A percentile compares a stretch with the other conserved stretches of the same genome.
Evolutionary conservation across 2,888 invertebrate species (phyloP).

Genomic region (Seira ritae): DNA sequence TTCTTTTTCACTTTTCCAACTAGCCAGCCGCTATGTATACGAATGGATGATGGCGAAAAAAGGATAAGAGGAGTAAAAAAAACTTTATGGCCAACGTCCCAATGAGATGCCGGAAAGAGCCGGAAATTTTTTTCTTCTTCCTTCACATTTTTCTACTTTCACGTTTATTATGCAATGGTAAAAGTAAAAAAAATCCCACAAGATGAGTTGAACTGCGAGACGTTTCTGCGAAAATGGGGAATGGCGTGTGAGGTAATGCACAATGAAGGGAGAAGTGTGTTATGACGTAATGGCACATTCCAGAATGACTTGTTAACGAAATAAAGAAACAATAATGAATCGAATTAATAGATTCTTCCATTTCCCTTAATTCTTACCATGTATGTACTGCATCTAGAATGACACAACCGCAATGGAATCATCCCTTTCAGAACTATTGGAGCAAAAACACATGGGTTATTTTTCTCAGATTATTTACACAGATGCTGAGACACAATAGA

Average conservation of each 20-base stretch:
- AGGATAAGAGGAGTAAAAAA: constrained; percentile 51
- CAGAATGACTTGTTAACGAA: too few species aligned
- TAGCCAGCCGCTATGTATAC: background rate
- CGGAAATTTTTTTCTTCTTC: constrained; percentile 27
- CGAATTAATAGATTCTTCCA: too few species aligned
- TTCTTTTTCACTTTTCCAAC: background rate
- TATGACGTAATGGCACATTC: too few species aligned
- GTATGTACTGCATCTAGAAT: too few species aligned
- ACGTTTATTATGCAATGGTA: constrained; percentile 39
- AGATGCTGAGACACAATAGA: too few species aligned
- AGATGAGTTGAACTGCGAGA: constrained; percentile 31
- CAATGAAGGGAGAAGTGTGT: background rate
- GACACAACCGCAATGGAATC: too few species aligned
- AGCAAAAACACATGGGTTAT: too few species aligned
- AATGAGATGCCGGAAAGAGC: constrained; percentile 58
- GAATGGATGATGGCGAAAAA: constrained; percentile 21
- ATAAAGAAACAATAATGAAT: too few species aligned
- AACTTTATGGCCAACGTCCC: constrained; percentile 54
- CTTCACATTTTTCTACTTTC: background rate
- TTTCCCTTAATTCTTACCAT: too few species aligned
- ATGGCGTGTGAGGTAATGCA: constrained; percentile 29
- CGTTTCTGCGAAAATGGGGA: constrained; percentile 23
- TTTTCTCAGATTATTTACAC: too few species aligned
- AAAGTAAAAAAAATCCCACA: constrained; percentile 21
- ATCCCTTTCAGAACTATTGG: too few species aligned